phyloP scores from a whole-genome alignment of 2,113 vertebrate species.

The Podarcis cretensis region DNA sequence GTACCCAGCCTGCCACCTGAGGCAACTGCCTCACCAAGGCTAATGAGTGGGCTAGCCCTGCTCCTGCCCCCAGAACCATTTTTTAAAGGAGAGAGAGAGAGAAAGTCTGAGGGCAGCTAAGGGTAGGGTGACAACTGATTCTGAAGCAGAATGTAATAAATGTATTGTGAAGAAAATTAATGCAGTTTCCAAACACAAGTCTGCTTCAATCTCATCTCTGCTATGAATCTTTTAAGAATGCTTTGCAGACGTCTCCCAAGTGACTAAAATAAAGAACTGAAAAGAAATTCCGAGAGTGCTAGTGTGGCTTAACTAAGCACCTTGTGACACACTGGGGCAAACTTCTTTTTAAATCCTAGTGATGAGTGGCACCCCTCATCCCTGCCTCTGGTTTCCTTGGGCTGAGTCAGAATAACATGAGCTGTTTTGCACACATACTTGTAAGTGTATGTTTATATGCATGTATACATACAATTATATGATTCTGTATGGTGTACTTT shows the following conservation, averaged over 20 bases:
- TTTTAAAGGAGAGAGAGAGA: background rate
- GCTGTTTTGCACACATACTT: no score
- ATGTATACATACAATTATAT: no score
- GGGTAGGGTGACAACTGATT: slow-evolving; percentile 12
- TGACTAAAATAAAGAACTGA: background rate
- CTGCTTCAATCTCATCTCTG: background rate
- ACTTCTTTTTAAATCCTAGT: background rate
- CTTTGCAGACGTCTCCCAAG: background rate
- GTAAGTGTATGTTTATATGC: no score
- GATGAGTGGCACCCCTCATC: background rate
- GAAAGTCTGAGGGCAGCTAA: slow-evolving; percentile 4
- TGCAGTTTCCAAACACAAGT: background rate
- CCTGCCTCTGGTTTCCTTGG: background rate
- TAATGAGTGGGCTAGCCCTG: no score
- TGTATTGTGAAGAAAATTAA: slow-evolving; percentile 28
- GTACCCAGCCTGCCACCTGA: no score
- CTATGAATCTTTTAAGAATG: slow-evolving; percentile 14
- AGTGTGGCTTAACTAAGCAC: background rate
- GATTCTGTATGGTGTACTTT: background rate
- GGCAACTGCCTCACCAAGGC: no score
- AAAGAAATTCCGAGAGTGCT: background rate
- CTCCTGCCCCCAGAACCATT: no score
- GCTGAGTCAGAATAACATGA: no score
- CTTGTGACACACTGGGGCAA: no score
- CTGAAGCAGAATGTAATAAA: slow-evolving; percentile 13